Percentiles rank a stretch among this genome's conserved stretches.
phyloP scores from a whole-genome alignment of 2,888 invertebrate genomes.

The Pogonocherus hispidulus region DNA sequence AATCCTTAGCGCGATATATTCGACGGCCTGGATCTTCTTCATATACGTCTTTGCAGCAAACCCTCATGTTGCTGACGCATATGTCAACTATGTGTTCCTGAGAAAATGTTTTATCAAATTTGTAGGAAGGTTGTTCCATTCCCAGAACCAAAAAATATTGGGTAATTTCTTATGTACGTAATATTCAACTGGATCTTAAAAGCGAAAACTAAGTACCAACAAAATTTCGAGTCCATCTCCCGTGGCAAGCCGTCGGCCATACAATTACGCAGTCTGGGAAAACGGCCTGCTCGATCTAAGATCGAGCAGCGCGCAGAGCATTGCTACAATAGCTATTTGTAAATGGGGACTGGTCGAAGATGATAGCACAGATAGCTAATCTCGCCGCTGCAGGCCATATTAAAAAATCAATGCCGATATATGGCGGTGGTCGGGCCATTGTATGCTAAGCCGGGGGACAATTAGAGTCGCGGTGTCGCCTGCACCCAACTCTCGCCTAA shows the following conservation, averaged over 20 bases:
- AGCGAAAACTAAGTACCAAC: no score
- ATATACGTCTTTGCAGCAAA: no score
- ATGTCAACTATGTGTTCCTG: no score
- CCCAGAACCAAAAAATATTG: no score
- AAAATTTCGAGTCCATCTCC: no score
- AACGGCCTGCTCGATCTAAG: constrained; percentile 48
- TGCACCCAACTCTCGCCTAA: constrained; percentile 47
- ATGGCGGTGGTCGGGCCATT: constrained; percentile 60
- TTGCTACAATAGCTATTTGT: constrained; percentile 66
- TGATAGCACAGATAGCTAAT: constrained; percentile 65
- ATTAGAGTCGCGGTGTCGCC: constrained; percentile 62
- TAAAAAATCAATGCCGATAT: constrained; percentile 67
- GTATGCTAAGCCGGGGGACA: constrained; percentile 66
- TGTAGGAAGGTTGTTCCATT: no score
- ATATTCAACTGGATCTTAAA: no score
- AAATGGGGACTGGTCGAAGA: constrained; percentile 65
- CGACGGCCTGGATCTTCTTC: no score
- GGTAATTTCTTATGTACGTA: no score
- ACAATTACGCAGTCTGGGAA: constrained; percentile 62
- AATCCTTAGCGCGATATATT: no score
- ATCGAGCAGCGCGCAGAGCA: constrained; percentile 51
- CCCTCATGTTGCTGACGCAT: no score
- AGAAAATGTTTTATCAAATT: no score
- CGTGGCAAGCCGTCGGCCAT: constrained; percentile 15
- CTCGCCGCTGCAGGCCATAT: constrained; percentile 64